Percentiles rank a stretch among this genome's conserved stretches.
Evolutionary conservation across 2,888 invertebrate species (phyloP).

Genomic region (Alviniconcha strummeri): DNA sequence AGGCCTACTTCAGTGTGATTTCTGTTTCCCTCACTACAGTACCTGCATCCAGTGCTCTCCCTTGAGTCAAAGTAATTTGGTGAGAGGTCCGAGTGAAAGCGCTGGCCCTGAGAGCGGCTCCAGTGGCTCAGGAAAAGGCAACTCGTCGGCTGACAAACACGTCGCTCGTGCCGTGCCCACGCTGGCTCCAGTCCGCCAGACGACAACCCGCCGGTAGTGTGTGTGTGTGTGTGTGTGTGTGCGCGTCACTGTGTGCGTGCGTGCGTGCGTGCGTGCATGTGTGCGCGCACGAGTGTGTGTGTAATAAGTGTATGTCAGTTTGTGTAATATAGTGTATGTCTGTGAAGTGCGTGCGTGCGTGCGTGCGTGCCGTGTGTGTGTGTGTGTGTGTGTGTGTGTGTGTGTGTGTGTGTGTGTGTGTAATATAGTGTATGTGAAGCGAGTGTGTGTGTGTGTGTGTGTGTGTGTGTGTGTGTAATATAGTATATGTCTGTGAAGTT

Average conservation of each 20-base stretch:
- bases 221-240: conserved; percentile 3
- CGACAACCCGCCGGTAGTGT: not conserved
- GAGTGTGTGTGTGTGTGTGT: too few species aligned
- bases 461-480: not conserved
- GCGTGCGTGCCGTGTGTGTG: not conserved
- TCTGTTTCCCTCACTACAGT: too few species aligned
- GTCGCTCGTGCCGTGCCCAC: not conserved
- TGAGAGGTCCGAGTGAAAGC: too few species aligned
- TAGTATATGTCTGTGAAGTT: not conserved
- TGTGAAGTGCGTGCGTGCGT: too few species aligned
- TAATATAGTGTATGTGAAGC: not conserved
- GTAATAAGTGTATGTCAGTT: too few species aligned
- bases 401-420: not conserved
- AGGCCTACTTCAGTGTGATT: too few species aligned
- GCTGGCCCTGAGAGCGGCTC: not conserved
- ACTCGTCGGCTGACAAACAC: not conserved
- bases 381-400: conserved; percentile 22
- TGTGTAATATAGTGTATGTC: too few species aligned
- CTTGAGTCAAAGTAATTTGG: too few species aligned
- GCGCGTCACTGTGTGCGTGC: not conserved
- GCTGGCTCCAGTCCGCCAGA: not conserved
- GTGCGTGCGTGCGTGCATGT: not conserved
- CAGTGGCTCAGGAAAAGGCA: not conserved
- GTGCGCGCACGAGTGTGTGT: not conserved
- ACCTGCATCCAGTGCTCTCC: too few species aligned